Evolutionary conservation across 2,888 invertebrate genomes (phyloP).

Genomic region (Nineta flava): DNA sequence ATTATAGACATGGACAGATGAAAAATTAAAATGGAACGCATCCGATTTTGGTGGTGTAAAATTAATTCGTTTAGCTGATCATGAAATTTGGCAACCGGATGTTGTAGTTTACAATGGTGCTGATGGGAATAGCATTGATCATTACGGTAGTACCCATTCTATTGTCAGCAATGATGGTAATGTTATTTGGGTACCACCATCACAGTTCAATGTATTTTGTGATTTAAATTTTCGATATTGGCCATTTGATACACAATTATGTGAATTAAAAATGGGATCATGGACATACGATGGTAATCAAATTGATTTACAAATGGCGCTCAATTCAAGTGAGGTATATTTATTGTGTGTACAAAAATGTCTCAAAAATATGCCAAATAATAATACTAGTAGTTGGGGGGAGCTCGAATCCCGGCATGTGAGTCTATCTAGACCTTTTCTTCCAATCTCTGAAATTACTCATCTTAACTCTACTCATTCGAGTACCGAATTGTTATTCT

Average conservation of each 20-base stretch:
- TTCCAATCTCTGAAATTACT: no score
- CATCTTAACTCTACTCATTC: no score
- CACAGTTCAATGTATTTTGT: constrained; percentile 47
- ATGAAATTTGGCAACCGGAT: constrained; percentile 68
- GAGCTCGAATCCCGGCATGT: no score
- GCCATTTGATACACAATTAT: constrained; percentile 60
- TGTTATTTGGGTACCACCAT: constrained; percentile 50
- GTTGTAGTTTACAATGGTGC: constrained; percentile 55
- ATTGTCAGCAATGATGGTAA: constrained; percentile 32
- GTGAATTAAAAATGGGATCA: constrained; percentile 52
- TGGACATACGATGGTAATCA: constrained; percentile 49
- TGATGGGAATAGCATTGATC: constrained; percentile 38
- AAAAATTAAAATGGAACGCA: constrained; percentile 56
- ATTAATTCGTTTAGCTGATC: constrained; percentile 42
- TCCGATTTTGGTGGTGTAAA: constrained; percentile 46
- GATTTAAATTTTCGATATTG: constrained; percentile 49
- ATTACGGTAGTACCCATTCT: constrained; percentile 39
- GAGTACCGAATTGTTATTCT: no score
- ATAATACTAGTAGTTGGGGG: no score
- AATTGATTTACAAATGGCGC: constrained; percentile 29
- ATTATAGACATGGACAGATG: constrained; percentile 54
- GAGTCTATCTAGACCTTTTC: no score
- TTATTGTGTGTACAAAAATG: constrained; percentile 1
- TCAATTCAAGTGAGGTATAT: constrained; percentile 10
- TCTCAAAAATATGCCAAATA: not conserved